Evolutionary conservation across 2,113 vertebrate species (phyloP).

Genomic region (Excalfactoria chinensis): DNA sequence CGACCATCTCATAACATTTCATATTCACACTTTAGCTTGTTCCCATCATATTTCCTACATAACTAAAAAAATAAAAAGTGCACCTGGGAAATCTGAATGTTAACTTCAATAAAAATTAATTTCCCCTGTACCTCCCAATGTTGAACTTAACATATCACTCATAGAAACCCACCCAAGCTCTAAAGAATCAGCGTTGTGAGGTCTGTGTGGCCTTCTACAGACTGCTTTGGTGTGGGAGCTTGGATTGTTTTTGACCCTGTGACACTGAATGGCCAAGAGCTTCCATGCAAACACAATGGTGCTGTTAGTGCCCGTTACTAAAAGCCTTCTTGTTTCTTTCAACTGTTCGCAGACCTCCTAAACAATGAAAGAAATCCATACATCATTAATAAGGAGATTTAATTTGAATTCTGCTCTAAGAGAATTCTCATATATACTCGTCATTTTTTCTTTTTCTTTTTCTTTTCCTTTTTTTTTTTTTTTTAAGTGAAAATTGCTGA

Average conservation of each 20-base stretch:
- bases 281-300: constrained; percentile 69
- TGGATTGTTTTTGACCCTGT: constrained; percentile 69
- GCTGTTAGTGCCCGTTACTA: constrained; percentile 68
- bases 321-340: constrained; percentile 73
- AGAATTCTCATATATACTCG: constrained; percentile 45
- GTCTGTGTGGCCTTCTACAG: constrained; percentile 59
- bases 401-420: constrained; percentile 57
- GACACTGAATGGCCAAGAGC: constrained; percentile 67
- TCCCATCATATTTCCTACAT: neutral
- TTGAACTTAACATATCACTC: constrained; percentile 33
- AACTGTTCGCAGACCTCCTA: constrained; percentile 45
- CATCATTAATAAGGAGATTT: constrained; percentile 69
- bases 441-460: neutral
- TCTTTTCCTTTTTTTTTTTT: neutral
- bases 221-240: constrained; percentile 63
- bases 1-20: neutral
- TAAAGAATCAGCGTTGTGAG: constrained; percentile 33
- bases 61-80: neutral
- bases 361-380: constrained; percentile 71
- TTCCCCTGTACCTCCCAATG: neutral
- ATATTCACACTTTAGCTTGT: neutral
- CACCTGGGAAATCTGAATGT: neutral
- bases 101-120: constrained; percentile 32
- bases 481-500: constrained; percentile 1
- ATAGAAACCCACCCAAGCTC: constrained; percentile 48